Evolutionary conservation across 2,113 vertebrate genomes (phyloP).

Genomic region (Hippocampus zosterae): DNA sequence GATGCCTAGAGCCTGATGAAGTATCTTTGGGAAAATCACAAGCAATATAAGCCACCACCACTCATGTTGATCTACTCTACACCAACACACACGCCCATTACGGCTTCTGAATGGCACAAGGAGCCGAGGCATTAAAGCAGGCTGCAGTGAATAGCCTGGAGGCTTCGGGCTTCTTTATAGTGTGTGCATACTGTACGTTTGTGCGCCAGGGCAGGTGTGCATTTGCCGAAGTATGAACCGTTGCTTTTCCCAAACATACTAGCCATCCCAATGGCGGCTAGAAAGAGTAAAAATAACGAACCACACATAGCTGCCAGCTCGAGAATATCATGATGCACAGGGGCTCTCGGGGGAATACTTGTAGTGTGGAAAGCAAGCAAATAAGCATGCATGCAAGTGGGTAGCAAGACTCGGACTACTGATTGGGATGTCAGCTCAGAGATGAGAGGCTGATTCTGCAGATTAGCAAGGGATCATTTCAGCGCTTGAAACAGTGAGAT

Average conservation of each 20-base stretch:
- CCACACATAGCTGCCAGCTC: constrained; percentile 5
- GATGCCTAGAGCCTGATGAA: constrained; percentile 36
- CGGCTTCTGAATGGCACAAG: constrained; percentile 37
- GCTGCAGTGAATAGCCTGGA: constrained; percentile 21
- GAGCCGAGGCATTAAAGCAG: constrained; percentile 21
- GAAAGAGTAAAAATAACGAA: neutral
- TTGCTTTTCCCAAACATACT: constrained; percentile 19
- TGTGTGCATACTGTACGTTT: constrained; percentile 7
- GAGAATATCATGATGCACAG: neutral
- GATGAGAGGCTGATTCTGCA: constrained; percentile 39
- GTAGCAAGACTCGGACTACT: constrained; percentile 9
- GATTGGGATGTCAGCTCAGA: constrained; percentile 26
- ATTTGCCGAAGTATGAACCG: constrained; percentile 1
- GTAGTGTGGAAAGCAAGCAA: constrained; percentile 6
- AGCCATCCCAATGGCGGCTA: neutral
- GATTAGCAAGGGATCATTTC: constrained; percentile 41
- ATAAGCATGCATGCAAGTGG: neutral
- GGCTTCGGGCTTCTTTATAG: constrained; percentile 16
- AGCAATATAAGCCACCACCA: constrained; percentile 14
- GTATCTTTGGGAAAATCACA: constrained; percentile 22
- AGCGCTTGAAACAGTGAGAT: constrained; percentile 26
- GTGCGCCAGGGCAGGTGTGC: neutral
- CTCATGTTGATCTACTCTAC: constrained; percentile 37
- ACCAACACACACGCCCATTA: constrained; percentile 28
- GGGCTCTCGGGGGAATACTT: neutral